phyloP scores from a whole-genome alignment of 2,888 invertebrate genomes.

The Pemphredon lugubris region DNA sequence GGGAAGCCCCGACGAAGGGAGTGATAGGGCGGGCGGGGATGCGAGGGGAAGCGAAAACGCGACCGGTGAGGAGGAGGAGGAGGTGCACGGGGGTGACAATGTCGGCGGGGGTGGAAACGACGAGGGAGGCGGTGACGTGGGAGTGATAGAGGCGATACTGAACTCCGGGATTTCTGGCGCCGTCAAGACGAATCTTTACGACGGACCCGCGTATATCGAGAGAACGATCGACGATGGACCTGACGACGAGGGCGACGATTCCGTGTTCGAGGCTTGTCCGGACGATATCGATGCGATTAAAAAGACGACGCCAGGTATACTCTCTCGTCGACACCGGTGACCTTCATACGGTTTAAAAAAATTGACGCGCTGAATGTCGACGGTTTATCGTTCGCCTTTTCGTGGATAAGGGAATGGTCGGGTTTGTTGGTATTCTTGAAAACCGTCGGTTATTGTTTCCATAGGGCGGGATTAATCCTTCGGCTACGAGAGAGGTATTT shows the following conservation, averaged over 20 bases:
- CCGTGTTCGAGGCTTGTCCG: slow-evolving; percentile 74
- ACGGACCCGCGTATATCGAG: slow-evolving; percentile 73
- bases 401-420: no score
- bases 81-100: slow-evolving; percentile 16
- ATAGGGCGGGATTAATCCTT: no score
- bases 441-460: no score
- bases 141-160: slow-evolving; percentile 7
- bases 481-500: no score
- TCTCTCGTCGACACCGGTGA: neutral
- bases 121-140: slow-evolving; percentile 18
- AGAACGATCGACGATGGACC: slow-evolving; percentile 74
- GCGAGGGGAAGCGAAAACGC: slow-evolving; percentile 10
- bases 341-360: neutral
- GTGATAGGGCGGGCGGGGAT: slow-evolving; percentile 7
- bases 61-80: slow-evolving; percentile 10
- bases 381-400: neutral
- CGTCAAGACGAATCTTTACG: slow-evolving; percentile 62
- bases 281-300: slow-evolving; percentile 41
- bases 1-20: slow-evolving; percentile 14
- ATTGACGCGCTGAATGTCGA: neutral
- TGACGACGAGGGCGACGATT: slow-evolving; percentile 79
- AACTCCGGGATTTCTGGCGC: slow-evolving; percentile 14
- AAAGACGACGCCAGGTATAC: slow-evolving; percentile 57
- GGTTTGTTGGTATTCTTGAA: no score
- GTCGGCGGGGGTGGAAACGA: slow-evolving; percentile 5